Evolutionary conservation across 2,797 vertebrate species (phyloP), one percentile per base, ranked within the genome.

Genomic region (Cheirogaleus major): DNA sequence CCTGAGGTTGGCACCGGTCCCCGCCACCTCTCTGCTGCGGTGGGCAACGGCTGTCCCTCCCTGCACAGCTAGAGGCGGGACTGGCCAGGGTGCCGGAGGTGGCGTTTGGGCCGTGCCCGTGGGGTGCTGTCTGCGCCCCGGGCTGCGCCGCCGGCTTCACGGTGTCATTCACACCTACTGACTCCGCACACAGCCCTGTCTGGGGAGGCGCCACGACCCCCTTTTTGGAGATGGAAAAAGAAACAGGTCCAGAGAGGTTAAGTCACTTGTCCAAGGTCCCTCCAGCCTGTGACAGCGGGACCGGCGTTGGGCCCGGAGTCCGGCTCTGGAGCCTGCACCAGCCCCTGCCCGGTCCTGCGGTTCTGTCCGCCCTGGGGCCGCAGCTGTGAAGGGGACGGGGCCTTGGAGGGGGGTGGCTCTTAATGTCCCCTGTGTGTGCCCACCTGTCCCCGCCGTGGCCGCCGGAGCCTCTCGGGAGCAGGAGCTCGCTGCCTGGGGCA

Each of bases 161-260:
- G 23, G 15, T 32, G 2, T 35, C 57, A 5, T 23, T 50, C 48
- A 23, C 23, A 17, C 8, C 17, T 3, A 32, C 83, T 7, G 3
- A 9, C 4, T 35, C 70, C 43, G 57, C 43, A 0, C 10, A 7
- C 25, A 12, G 4, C 27, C 17, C 22, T 0, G 0, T 35, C 5
- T 61, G 23, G 50, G 30, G 55, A 75, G 76, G 18, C 18, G 59
- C n/a, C 3, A 1, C 25, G 5, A 0, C n/a, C 30, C 12, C 30
- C 20, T 18, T 55, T 67, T 59, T 41, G 0, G 5, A 63, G 85
- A 55, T n/a, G 41, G 75, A 61, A 22, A 38, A 83, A 55, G 15
- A 83, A 50, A 13, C 25, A 5, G 43, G 35, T 52, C 41, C 80
- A 32, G 80, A 89, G 80, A 94, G 89, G 75, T 41, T 89, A 38